Base-by-base conservation (phyloP, 2,113 vertebrate genomes). In the Lagopus muta region DNA sequence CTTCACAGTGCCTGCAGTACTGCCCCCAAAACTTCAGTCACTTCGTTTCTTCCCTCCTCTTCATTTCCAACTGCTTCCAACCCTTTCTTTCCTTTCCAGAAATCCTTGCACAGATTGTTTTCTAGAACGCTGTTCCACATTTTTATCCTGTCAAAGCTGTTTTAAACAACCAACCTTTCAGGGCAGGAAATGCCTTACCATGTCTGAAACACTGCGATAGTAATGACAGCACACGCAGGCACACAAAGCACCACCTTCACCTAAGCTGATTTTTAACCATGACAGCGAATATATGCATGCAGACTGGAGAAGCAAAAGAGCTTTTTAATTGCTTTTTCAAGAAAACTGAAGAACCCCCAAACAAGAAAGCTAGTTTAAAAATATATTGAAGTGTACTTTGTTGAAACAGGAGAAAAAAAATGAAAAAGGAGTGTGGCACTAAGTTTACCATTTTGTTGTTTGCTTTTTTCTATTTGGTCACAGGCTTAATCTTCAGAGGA, bases 21-120 rank as follows among this genome's bases (percentile, higher is more conserved):
- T 94, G 88, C 90, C 93, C 87, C 94, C 73, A 84, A 96, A 93
- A 86, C 88, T 82, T 79, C 89, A 96, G 91, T 82, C 22, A 0
- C 67, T 85, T 70, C 22, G 24, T 36, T 89, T 94, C 82, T 92
- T 84, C 52, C 57, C 70, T 90, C 72, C 60, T 84, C 57, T 71
- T 85, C 6, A 54, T 69, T 86, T 79, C 61, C 57, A 77, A 58
- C 36, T 94, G 65, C 47, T 86, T 86, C 72, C 45, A 5, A 54
- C 18, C 40, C 80, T 76, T 78, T 88, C 61, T 80, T 48, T 92
- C 47, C 76, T 84, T 70, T 92, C 73, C 85, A 69, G 24, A 91
- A 75, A 43, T 57, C 28, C 28, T 82, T 62, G 50, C 61, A 45
- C 64, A 79, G 64, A 55, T 38, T 88, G 50, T 92, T 89, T 89